Evolutionary conservation across 2,113 vertebrate genomes (phyloP), one percentile per base, ranked within the genome.

Genomic region (Zapus hudsonius): DNA sequence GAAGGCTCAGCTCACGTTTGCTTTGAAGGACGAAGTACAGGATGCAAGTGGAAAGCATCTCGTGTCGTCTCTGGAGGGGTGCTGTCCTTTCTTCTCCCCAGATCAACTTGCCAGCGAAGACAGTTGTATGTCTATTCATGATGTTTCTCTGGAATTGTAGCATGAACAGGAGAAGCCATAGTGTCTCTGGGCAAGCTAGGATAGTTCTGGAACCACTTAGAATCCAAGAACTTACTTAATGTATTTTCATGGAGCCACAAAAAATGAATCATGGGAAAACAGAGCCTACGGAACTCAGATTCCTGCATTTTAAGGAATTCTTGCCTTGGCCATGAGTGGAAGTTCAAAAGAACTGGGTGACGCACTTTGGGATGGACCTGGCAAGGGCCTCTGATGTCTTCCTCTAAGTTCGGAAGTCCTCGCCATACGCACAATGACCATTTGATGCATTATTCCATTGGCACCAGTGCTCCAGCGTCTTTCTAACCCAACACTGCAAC

Each of bases 281-380:
- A 85, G 73, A 61, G 25, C 44, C 84, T 91, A 91, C 92, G n/a
- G 27, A 67, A 93, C 81, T 91, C 81, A 91, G 91, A 93, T 83
- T 96, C 63, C 63, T 93, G n/a, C 36, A n/a, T 78, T 91, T 73
- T 23, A 92, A 95, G 70, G 16, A 74, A 66, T 70, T 85, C 89
- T 89, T 89, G 84, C 89, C 52, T 92, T 15, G 8, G 92, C 95
- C 81, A 72, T 75, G 92, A 75, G 91, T 93, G 57, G 76, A 73
- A 33, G 74, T 79, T 97, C 80, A 92, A 86, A 96, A 87, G 75
- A 95, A 57, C 40, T 3, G 42, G 63, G 66, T 96, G 87, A 97
- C 90, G 64, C 95, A 96, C 44, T 42, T 84, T 91, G 91, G 79
- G 86, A 76, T 91, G 66, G 87, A 84, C 40, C 61, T 40, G 63